Conservation (phyloP, 2,888 invertebrate genomes). For the Cryptophagus acutangulus region DNA sequence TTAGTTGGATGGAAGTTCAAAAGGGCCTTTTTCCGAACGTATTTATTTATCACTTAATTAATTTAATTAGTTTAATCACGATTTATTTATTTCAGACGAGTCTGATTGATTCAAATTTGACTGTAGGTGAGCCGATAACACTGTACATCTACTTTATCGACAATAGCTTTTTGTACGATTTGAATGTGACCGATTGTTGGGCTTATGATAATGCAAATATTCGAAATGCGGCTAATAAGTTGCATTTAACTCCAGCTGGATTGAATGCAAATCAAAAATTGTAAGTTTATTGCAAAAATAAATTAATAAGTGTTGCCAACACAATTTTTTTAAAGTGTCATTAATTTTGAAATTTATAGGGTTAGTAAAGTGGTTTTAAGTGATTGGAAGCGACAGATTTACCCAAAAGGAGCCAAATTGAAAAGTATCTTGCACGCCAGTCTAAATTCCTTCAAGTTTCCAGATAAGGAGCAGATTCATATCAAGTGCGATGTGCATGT, state of each 20-base stretch:
- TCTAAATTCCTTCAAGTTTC: conserved; percentile 69
- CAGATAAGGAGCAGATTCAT: conserved; percentile 66
- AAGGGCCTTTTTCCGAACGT: conserved; percentile 66
- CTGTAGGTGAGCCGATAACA: conserved; percentile 66
- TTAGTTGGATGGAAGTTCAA: conserved; percentile 76
- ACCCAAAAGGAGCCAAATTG: conserved; percentile 13
- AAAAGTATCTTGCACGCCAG: conserved; percentile 52
- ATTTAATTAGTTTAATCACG: background rate
- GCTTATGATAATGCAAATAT: conserved; percentile 64
- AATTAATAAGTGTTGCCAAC: too few relatives aligned
- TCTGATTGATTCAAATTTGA: conserved; percentile 38
- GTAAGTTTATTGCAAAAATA: conserved; percentile 11
- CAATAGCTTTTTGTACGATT: conserved; percentile 57
- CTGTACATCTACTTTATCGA: conserved; percentile 67
- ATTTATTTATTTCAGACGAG: background rate
- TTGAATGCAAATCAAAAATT: background rate
- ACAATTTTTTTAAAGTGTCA: conserved; percentile 9
- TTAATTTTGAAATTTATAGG: conserved; percentile 17
- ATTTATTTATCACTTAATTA: too few relatives aligned
- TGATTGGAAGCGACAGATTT: conserved; percentile 57
- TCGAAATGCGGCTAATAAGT: conserved; percentile 37
- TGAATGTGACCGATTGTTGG: conserved; percentile 68
- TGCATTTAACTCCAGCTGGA: conserved; percentile 14
- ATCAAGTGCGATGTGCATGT: conserved; percentile 72
- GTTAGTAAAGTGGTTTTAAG: conserved; percentile 62